Conservation (phyloP, 2,113 vertebrate genomes). For the Dasypus novemcinctus region DNA sequence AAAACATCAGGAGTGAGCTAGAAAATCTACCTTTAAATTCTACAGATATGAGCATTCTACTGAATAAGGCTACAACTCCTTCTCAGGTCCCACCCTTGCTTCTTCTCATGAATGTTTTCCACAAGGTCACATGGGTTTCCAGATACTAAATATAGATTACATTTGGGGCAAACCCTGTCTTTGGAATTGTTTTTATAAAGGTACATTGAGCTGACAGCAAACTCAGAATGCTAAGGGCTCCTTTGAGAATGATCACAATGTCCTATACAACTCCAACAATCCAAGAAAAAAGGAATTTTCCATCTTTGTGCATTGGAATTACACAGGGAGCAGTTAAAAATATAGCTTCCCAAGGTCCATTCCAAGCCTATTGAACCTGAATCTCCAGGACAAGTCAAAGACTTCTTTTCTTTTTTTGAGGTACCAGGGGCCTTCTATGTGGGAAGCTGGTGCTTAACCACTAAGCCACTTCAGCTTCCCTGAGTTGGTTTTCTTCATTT, state of each 20-base stretch:
- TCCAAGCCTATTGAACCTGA: background rate
- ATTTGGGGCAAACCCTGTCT: background rate
- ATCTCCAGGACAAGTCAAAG: background rate
- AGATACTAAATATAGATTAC: background rate
- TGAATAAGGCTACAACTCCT: background rate
- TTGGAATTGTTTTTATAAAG: background rate
- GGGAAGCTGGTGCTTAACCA: too few relatives aligned
- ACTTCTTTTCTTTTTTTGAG: too few relatives aligned
- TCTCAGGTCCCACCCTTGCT: background rate
- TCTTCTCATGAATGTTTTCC: background rate
- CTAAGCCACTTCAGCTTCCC: too few relatives aligned
- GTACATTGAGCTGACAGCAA: background rate
- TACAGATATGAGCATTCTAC: background rate
- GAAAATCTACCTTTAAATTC: background rate
- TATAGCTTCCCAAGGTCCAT: background rate
- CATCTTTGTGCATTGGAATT: background rate
- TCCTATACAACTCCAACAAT: background rate
- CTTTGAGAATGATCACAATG: slow-evolving; percentile 11
- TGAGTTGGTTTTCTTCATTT: too few relatives aligned
- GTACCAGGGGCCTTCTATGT: too few relatives aligned
- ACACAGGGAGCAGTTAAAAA: background rate
- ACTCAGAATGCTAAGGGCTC: background rate
- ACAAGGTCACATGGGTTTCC: background rate
- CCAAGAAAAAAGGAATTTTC: background rate
- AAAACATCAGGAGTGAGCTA: background rate